phyloP scores from a whole-genome alignment of 2,888 invertebrate genomes.

The Zaprionus obscuricornis region DNA sequence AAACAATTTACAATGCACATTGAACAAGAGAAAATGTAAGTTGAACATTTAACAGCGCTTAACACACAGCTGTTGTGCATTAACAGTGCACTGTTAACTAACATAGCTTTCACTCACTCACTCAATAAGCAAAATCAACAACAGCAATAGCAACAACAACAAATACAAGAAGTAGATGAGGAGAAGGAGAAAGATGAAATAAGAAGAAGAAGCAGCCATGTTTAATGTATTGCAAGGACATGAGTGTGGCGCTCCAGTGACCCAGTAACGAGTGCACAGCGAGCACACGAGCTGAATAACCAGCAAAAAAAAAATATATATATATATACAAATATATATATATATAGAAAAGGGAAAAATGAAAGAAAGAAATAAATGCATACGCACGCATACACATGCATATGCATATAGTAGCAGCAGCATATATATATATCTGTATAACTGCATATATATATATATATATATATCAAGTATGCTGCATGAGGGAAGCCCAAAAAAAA shows the following conservation, averaged over 20 bases:
- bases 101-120: slow-evolving; percentile 65
- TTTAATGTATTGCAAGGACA: slow-evolving; percentile 81
- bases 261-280: slow-evolving; percentile 79
- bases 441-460: slow-evolving; percentile 1
- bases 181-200: neutral
- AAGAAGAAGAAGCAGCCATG: slow-evolving; percentile 59
- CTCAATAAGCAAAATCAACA: slow-evolving; percentile 42
- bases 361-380: slow-evolving; percentile 7
- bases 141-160: slow-evolving; percentile 34
- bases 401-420: too few species aligned
- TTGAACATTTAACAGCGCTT: slow-evolving; percentile 46
- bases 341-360: slow-evolving; percentile 15
- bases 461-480: neutral
- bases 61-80: slow-evolving; percentile 52
- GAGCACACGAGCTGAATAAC: slow-evolving; percentile 64
- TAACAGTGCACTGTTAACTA: slow-evolving; percentile 49
- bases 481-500: slow-evolving; percentile 17
- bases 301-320: slow-evolving; percentile 32
- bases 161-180: too few species aligned
- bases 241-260: slow-evolving; percentile 82
- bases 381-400: neutral
- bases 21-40: slow-evolving; percentile 11
- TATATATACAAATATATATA: slow-evolving; percentile 33
- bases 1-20: slow-evolving; percentile 24
- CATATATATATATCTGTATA: too few species aligned